Evolutionary conservation across 1,140 invertebrate species (phyloP).

Genomic region (Spodoptera frugiperda): DNA sequence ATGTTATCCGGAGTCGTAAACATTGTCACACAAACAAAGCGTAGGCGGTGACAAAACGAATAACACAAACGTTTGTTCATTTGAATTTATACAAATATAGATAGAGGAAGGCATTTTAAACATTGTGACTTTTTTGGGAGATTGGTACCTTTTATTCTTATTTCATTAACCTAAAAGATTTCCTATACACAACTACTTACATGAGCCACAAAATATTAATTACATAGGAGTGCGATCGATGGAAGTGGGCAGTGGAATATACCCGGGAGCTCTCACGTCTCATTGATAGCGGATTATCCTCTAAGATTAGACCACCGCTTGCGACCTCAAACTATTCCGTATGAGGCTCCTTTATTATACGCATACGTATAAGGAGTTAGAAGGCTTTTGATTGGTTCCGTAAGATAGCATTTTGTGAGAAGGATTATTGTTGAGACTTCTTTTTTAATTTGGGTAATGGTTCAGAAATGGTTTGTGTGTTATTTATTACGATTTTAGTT

Average conservation of each 20-base stretch:
- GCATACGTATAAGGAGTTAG: conserved; percentile 29
- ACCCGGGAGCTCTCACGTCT: conserved; percentile 61
- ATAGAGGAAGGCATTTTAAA: not conserved
- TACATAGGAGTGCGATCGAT: conserved; percentile 26
- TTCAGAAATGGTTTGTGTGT: not conserved
- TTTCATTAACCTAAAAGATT: too few relatives aligned
- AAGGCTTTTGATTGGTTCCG: conserved; percentile 41
- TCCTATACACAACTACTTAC: not conserved
- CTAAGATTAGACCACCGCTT: conserved; percentile 69
- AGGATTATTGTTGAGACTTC: not conserved
- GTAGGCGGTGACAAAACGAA: not conserved
- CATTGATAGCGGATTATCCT: conserved; percentile 81
- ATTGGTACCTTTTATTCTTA: too few relatives aligned
- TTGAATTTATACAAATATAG: not conserved
- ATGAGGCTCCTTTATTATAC: conserved; percentile 73
- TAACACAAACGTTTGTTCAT: not conserved
- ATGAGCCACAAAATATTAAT: conserved; percentile 41
- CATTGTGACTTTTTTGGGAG: too few relatives aligned
- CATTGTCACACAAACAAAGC: conserved; percentile 28
- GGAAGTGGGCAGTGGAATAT: conserved; percentile 42
- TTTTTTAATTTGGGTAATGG: conserved; percentile 1
- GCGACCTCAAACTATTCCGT: conserved; percentile 66
- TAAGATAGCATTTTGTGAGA: conserved; percentile 19
- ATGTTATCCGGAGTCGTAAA: conserved; percentile 33
- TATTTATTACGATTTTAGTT: too few relatives aligned